These are phyloP conservation scores for Invenusta paracnida DNA, from an alignment of 2,888 invertebrate genomes.

Conservation along the genomic window DNA sequence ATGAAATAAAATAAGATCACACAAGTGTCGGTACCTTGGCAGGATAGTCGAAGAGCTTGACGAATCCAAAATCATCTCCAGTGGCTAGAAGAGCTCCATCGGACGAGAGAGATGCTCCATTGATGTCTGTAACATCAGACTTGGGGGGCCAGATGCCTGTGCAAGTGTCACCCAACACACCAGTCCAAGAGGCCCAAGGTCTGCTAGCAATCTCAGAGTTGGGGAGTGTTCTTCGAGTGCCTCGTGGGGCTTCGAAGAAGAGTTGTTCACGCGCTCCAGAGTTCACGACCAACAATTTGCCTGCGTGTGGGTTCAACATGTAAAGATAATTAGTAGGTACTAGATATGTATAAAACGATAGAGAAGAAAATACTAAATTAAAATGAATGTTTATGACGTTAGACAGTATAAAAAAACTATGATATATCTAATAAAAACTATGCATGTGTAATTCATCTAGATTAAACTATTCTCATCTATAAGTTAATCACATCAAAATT, in stretches of 20 bases:
- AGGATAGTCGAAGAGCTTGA: conserved; percentile 62
- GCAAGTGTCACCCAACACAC: conserved; percentile 58
- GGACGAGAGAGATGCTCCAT: conserved; percentile 56
- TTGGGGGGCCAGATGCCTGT: conserved; percentile 61
- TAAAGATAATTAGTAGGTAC: too few relatives aligned
- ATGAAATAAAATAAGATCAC: too few relatives aligned
- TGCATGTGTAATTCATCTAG: too few relatives aligned
- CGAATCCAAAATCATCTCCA: conserved; percentile 61
- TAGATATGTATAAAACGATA: too few relatives aligned
- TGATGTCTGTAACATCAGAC: conserved; percentile 61
- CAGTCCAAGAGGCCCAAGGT: conserved; percentile 60
- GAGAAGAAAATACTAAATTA: too few relatives aligned
- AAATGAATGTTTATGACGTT: neutral
- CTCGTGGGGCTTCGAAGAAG: conserved; percentile 62
- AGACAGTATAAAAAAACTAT: neutral
- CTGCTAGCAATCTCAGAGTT: conserved; percentile 61
- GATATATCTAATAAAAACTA: too few relatives aligned
- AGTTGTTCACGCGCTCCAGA: conserved; percentile 60
- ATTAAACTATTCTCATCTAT: too few relatives aligned
- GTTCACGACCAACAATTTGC: conserved; percentile 58
- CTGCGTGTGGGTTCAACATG: conserved; percentile 47
- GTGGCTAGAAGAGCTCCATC: conserved; percentile 58
- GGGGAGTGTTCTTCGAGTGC: conserved; percentile 62
- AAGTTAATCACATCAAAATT: too few relatives aligned
- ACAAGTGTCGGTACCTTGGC: conserved; percentile 59